Base-by-base conservation (phyloP, 2,888 invertebrate species). In the Steromphala cineraria region DNA sequence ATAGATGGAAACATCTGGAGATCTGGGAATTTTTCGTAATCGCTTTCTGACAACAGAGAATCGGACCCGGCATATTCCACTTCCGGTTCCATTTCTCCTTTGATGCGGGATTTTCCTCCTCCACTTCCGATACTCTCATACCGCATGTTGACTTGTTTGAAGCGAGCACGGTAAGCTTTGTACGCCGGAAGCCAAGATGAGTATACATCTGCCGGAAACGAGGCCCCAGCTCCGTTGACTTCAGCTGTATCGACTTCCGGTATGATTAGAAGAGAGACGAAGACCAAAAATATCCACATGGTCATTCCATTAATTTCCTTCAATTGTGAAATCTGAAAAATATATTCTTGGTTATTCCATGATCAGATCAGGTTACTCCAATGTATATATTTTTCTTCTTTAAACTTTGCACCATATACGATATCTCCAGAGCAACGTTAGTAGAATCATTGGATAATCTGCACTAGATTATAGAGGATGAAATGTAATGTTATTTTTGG, bases 1-100 rank as follows among this genome's bases (percentile, higher is more conserved):
- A 87, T 83, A 4, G 85, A 80, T 2, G 87, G 87, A 21, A 87
- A 81, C 84, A 87, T 84, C 76, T 83, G 82, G 2, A 86, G 79
- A 40, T 87, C 84, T 0, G 87, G 85, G 40, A 82, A 53, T 0
- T 21, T 28, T 62, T 36, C 31, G 78, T 86, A 81, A n/a, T 84
- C 84, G 8, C 28, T 56, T 5, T 82, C 84, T 4, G 55, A 81
- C 52, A 87, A 81, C 5, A 80, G 21, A 2, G 86, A 86, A 76
- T 87, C 87, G 5, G 83, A 81, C 2, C 83, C 87, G 0, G 83
- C 87, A 55, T 84, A 87, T 13, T 84, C 81, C 52, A 86, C 82
- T 7, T 62, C 75, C 0, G 81, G 81, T 21, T 76, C 81, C 7
- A 36, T 46, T 19, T 74, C 56, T 15, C 80, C 85, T 75, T 71